Conservation (phyloP, 2,113 vertebrate genomes). For the Glaucomys volans region DNA sequence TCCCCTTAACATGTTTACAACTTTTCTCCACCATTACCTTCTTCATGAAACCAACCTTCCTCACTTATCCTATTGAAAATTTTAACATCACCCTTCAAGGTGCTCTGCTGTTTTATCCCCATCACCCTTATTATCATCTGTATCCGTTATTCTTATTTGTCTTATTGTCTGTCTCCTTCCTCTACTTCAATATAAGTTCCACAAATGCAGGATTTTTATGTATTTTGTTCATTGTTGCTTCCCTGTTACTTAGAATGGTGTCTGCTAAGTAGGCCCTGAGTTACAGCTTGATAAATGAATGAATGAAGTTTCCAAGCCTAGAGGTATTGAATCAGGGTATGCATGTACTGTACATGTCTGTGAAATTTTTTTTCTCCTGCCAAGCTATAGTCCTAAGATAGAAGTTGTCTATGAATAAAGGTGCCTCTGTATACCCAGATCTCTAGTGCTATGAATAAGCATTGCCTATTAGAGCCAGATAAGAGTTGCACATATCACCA, state of each 20-base stretch:
- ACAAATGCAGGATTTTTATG: not conserved
- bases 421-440: not conserved
- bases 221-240: not conserved
- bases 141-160: not conserved
- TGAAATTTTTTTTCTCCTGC: not conserved
- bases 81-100: not conserved
- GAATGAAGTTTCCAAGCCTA: not conserved
- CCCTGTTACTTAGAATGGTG: not conserved
- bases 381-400: not conserved
- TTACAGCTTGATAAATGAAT: not conserved
- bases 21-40: not conserved
- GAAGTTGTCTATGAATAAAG: not conserved
- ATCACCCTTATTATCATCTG: too few relatives aligned
- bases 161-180: not conserved
- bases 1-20: not conserved
- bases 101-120: not conserved
- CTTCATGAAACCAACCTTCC: not conserved
- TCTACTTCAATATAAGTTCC: not conserved
- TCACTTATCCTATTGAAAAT: not conserved
- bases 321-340: not conserved
- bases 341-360: not conserved
- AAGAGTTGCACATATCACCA: not conserved
- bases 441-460: not conserved
- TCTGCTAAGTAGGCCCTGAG: not conserved
- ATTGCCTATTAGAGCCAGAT: not conserved